Conservation (phyloP, 1,140 invertebrate genomes). For the Neocloeon triangulifer region DNA sequence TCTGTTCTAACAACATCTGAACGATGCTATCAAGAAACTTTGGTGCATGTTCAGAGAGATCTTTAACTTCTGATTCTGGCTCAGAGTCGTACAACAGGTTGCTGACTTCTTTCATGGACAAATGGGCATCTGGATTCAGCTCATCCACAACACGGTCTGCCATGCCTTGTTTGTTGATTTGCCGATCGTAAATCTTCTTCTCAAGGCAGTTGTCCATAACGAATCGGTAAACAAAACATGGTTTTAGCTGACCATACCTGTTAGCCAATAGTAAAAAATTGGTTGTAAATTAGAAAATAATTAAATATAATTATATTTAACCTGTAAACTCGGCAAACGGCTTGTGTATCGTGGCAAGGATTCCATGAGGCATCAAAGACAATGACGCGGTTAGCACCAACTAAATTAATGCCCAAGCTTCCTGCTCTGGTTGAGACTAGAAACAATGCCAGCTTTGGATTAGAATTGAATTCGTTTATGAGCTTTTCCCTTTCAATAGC, state of each 20-base stretch:
- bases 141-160: slow-evolving; percentile 94
- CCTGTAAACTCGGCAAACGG: slow-evolving; percentile 90
- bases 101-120: slow-evolving; percentile 74
- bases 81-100: slow-evolving; percentile 80
- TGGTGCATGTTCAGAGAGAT: slow-evolving; percentile 41
- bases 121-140: slow-evolving; percentile 86
- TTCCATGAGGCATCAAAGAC: slow-evolving; percentile 99
- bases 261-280: slow-evolving; percentile 1
- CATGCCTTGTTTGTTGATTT: slow-evolving; percentile 95
- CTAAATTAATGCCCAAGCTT: slow-evolving; percentile 91
- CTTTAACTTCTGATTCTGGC: slow-evolving; percentile 40
- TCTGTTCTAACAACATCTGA: slow-evolving; percentile 40
- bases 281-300: neutral
- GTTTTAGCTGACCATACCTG: slow-evolving; percentile 82
- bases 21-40: slow-evolving; percentile 64
- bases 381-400: slow-evolving; percentile 89
- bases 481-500: slow-evolving; percentile 85
- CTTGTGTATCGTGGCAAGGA: slow-evolving; percentile 98
- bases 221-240: slow-evolving; percentile 85
- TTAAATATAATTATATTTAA: slow-evolving; percentile 11
- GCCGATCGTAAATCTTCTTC: slow-evolving; percentile 93
- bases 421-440: slow-evolving; percentile 94
- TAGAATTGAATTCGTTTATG: slow-evolving; percentile 92
- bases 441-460: slow-evolving; percentile 73
- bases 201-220: slow-evolving; percentile 94